Evolutionary conservation across 2,888 invertebrate genomes (phyloP).

Genomic region (Tetramorium bicarinatum): DNA sequence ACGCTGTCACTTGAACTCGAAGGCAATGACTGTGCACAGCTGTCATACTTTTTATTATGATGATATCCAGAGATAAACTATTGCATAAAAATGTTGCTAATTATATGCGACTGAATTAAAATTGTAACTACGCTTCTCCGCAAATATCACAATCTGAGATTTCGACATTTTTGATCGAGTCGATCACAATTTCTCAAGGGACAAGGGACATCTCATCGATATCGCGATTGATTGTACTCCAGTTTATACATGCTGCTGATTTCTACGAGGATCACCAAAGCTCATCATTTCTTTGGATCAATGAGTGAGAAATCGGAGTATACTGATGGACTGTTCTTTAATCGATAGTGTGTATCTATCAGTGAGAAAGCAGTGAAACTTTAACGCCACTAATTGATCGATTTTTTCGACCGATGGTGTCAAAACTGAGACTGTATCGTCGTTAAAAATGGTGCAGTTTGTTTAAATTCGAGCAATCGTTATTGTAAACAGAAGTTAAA

Average conservation of each 20-base stretch:
- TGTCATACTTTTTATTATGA: neutral
- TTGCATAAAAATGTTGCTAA: neutral
- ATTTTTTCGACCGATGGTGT: neutral
- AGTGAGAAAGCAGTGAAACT: conserved; percentile 39
- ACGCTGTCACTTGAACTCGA: conserved; percentile 21
- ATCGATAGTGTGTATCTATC: conserved; percentile 29
- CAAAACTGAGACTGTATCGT: neutral
- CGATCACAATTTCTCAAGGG: neutral
- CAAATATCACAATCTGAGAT: neutral
- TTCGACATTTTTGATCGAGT: neutral
- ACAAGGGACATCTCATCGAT: neutral
- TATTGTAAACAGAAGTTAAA: conserved; percentile 17
- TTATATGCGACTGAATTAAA: neutral
- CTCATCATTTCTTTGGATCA: conserved; percentile 20
- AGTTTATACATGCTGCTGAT: neutral
- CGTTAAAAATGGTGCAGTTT: conserved; percentile 7
- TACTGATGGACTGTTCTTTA: conserved; percentile 36
- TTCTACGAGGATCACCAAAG: conserved; percentile 2
- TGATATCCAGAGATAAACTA: neutral
- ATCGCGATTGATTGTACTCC: neutral
- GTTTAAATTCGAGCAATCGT: conserved; percentile 6
- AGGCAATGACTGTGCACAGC: conserved; percentile 7
- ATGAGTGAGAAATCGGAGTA: neutral
- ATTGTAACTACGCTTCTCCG: neutral
- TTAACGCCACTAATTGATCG: neutral